These are phyloP conservation scores for Solenopsis fugax DNA, from an alignment of 1,140 invertebrate species.

Conservation along the genomic window DNA sequence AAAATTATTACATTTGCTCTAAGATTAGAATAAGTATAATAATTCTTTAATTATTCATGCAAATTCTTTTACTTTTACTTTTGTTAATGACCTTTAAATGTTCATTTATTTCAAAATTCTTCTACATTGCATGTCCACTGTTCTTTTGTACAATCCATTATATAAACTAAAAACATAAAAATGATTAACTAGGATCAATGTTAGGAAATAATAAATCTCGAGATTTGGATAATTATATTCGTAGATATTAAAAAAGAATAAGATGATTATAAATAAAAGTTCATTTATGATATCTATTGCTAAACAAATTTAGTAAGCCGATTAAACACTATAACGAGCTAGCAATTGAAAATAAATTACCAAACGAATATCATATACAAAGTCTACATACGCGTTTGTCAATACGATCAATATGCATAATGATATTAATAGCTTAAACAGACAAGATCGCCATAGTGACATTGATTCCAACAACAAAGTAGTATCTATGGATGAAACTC, in stretches of 20 bases:
- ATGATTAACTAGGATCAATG: background rate
- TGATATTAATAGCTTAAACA: conserved; percentile 8
- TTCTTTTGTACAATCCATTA: background rate
- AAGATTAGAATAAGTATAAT: too few relatives aligned
- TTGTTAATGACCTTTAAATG: too few relatives aligned
- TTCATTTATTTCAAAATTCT: background rate
- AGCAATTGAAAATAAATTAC: background rate
- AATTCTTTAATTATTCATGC: too few relatives aligned
- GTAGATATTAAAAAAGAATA: background rate
- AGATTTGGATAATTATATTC: background rate
- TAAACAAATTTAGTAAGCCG: background rate
- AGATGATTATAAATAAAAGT: conserved; percentile 2
- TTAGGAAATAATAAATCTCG: background rate
- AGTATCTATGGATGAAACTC: background rate
- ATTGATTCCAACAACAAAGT: conserved; percentile 27
- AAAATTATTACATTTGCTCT: too few relatives aligned
- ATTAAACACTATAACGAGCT: background rate
- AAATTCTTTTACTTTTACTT: too few relatives aligned
- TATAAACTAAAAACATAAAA: background rate
- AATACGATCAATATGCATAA: conserved; percentile 26
- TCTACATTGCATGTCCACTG: background rate
- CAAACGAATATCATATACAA: background rate
- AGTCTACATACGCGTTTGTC: background rate
- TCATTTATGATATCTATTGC: background rate
- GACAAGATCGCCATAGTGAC: conserved; percentile 21